Percentiles rank a stretch among this genome's conserved stretches.
Evolutionary conservation across 2,888 invertebrate species (phyloP).

Genomic region (Drosophila suboccidentalis): DNA sequence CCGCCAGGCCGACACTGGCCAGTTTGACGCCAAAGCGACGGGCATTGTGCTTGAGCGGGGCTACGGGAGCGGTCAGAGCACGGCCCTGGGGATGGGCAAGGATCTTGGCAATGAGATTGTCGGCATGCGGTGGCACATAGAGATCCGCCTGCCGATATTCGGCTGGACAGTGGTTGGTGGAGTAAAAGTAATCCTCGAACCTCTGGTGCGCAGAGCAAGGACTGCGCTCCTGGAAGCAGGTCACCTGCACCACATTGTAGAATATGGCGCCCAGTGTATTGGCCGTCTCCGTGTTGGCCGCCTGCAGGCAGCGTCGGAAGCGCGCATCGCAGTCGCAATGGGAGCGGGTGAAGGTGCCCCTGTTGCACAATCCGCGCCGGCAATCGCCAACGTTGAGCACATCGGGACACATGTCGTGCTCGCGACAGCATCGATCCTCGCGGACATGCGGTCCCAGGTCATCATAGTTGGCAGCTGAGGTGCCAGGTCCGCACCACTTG

Average conservation of each 20-base stretch:
- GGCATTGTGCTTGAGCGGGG: slow-evolving; percentile 59
- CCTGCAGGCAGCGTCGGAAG: slow-evolving; percentile 90
- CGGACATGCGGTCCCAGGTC: slow-evolving; percentile 89
- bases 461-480: slow-evolving; percentile 87
- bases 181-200: slow-evolving; percentile 85
- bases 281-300: slow-evolving; percentile 89
- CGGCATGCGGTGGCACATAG: slow-evolving; percentile 82
- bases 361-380: slow-evolving; percentile 89
- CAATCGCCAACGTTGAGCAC: slow-evolving; percentile 88
- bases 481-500: slow-evolving; percentile 92
- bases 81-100: slow-evolving; percentile 72
- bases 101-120: slow-evolving; percentile 81
- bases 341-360: slow-evolving; percentile 89
- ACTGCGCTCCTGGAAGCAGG: slow-evolving; percentile 89
- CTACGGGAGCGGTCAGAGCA: slow-evolving; percentile 47
- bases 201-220: slow-evolving; percentile 89
- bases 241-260: slow-evolving; percentile 91
- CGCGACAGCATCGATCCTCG: slow-evolving; percentile 91
- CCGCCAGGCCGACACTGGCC: slow-evolving; percentile 84
- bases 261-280: slow-evolving; percentile 90
- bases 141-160: slow-evolving; percentile 82
- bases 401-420: slow-evolving; percentile 90
- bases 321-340: slow-evolving; percentile 91
- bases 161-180: slow-evolving; percentile 72
- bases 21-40: slow-evolving; percentile 83